phyloP scores from a whole-genome alignment of 2,888 invertebrate genomes.

The Dasypolia templi region DNA sequence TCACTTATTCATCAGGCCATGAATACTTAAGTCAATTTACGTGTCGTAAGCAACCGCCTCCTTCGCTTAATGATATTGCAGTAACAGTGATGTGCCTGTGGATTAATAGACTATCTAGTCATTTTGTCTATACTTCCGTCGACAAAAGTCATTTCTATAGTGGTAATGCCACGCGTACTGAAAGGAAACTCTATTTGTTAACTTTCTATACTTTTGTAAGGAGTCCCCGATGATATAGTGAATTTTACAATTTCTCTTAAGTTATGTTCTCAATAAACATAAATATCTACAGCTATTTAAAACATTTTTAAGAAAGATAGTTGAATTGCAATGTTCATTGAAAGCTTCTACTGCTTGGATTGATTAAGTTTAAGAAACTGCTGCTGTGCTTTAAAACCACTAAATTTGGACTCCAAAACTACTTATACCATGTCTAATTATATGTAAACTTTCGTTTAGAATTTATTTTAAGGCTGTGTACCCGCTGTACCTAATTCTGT shows the following conservation, averaged over 20 bases:
- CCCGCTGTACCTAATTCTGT: too few species aligned
- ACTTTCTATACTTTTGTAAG: slow-evolving; percentile 21
- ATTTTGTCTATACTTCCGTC: too few species aligned
- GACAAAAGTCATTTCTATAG: too few species aligned
- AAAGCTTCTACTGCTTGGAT: slow-evolving; percentile 26
- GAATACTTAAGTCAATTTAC: slow-evolving; percentile 87
- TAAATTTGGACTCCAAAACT: slow-evolving; percentile 31
- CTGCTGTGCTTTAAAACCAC: slow-evolving; percentile 26
- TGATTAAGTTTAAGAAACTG: slow-evolving; percentile 20
- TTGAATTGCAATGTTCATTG: slow-evolving; percentile 23
- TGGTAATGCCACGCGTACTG: too few species aligned
- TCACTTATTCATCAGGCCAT: slow-evolving; percentile 86
- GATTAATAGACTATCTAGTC: slow-evolving; percentile 66
- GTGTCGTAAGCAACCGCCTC: slow-evolving; percentile 76
- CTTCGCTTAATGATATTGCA: slow-evolving; percentile 82
- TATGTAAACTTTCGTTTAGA: slow-evolving; percentile 20
- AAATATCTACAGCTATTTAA: slow-evolving; percentile 9
- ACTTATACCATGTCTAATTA: slow-evolving; percentile 9
- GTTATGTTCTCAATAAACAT: slow-evolving; percentile 11
- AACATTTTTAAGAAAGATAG: slow-evolving; percentile 6
- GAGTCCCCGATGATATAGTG: background rate
- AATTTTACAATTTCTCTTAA: slow-evolving; percentile 10
- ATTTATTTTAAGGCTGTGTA: slow-evolving; percentile 44
- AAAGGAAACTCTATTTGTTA: slow-evolving; percentile 17
- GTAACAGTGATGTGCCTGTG: slow-evolving; percentile 71